Evolutionary conservation across 2,797 vertebrate genomes (phyloP).

Genomic region (Eulemur rubriventer): DNA sequence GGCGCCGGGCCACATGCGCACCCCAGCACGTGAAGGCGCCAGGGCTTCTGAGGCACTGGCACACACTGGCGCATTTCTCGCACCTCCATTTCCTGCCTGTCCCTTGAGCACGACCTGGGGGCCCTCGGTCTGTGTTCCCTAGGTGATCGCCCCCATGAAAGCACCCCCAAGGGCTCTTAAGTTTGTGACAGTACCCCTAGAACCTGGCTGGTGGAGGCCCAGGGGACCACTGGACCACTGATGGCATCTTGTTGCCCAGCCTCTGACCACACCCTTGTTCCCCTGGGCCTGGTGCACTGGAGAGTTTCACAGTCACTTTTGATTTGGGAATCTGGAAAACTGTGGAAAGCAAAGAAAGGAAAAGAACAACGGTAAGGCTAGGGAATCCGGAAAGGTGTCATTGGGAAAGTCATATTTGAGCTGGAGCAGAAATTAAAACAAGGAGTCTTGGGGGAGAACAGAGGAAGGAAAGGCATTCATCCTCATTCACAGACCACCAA

Average conservation of each 20-base stretch:
- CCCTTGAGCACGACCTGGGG: neutral
- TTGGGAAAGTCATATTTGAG: neutral
- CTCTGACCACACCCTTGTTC: neutral
- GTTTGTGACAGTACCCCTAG: neutral
- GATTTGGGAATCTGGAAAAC: neutral
- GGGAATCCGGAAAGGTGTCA: neutral
- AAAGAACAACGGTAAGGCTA: neutral
- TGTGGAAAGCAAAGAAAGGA: neutral
- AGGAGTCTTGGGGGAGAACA: neutral
- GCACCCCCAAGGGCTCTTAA: neutral
- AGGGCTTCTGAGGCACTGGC: too few species aligned
- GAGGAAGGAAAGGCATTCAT: neutral
- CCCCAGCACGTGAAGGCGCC: neutral
- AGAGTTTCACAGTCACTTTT: neutral
- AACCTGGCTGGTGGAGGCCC: neutral
- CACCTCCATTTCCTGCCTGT: rapidly evolving
- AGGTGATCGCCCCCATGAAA: neutral
- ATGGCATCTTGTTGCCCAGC: neutral
- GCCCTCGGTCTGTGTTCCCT: neutral
- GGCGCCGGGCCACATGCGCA: rapidly evolving
- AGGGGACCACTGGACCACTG: neutral
- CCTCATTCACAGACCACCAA: too few species aligned
- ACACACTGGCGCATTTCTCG: rapidly evolving
- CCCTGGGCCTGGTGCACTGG: neutral
- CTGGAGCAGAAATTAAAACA: neutral